Percentiles rank a stretch among this genome's conserved stretches.
These are phyloP conservation scores for Melolontha melolontha DNA, from an alignment of 2,888 invertebrate species.

Conservation along the genomic window DNA sequence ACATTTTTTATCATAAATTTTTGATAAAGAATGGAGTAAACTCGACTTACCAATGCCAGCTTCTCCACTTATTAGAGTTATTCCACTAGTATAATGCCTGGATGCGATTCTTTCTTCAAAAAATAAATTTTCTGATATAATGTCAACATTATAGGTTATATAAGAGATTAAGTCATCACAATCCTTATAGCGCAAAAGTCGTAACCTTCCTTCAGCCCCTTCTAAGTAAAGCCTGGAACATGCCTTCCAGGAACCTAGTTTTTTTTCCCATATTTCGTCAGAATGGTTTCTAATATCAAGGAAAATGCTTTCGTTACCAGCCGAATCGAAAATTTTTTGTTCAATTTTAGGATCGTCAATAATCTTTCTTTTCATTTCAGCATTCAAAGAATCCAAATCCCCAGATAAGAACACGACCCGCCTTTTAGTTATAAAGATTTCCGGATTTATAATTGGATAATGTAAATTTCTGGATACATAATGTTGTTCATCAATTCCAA, in stretches of 20 bases:
- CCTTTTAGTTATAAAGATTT: background rate
- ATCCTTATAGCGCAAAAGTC: constrained; percentile 2
- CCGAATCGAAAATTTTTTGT: no score
- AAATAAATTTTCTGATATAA: constrained; percentile 9
- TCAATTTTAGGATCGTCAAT: no score
- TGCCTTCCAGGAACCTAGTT: no score
- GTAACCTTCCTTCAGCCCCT: background rate
- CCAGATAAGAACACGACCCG: background rate
- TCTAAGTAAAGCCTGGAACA: background rate
- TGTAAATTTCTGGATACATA: constrained; percentile 11
- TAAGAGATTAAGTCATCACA: background rate
- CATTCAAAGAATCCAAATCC: background rate
- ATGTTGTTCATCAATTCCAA: background rate
- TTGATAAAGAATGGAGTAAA: background rate
- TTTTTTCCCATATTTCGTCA: no score
- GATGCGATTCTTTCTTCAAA: background rate
- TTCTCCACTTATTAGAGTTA: constrained; percentile 5
- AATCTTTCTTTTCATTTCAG: no score
- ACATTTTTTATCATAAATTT: no score
- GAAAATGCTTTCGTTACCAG: no score
- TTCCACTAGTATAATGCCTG: background rate
- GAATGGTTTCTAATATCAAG: no score
- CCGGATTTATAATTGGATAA: background rate
- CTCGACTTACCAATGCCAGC: constrained; percentile 21
- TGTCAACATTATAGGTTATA: constrained; percentile 7